Evolutionary conservation across 2,797 vertebrate species (phyloP).

Genomic region (Carduelis carduelis): DNA sequence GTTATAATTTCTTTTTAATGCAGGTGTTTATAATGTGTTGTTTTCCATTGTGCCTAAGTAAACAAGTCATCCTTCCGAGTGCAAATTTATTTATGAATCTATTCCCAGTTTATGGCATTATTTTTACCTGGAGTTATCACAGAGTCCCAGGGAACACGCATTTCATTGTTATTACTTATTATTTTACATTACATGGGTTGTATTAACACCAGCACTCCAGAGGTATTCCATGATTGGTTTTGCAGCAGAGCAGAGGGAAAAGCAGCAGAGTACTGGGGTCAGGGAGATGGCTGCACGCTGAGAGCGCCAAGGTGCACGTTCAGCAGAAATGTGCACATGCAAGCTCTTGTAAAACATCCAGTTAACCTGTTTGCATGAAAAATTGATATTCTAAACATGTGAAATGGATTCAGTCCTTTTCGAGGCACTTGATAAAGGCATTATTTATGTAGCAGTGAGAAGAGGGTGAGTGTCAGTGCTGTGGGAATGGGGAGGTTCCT

Average conservation of each 20-base stretch:
- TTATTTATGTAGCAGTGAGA: neutral
- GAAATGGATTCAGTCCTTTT: neutral
- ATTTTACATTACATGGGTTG: neutral
- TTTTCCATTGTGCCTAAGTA: neutral
- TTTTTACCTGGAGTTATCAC: slow-evolving; percentile 48
- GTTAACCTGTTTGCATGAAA: neutral
- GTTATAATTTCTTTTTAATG: slow-evolving; percentile 55
- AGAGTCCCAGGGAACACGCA: slow-evolving; percentile 11
- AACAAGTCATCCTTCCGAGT: neutral
- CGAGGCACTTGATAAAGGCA: neutral
- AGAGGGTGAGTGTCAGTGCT: accelerated
- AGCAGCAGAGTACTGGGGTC: neutral
- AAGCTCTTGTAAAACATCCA: neutral
- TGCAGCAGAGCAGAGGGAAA: neutral
- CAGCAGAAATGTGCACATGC: neutral
- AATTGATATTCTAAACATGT: neutral
- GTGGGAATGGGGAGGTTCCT: neutral
- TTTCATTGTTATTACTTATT: slow-evolving; percentile 49
- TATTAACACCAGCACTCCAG: neutral
- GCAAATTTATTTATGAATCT: slow-evolving; percentile 9
- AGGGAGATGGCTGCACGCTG: neutral
- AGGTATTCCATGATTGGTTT: neutral
- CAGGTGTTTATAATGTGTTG: slow-evolving; percentile 12
- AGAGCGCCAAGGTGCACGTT: neutral
- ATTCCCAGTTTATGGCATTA: neutral